Percentiles rank a stretch among this genome's conserved stretches.
Evolutionary conservation across 2,797 vertebrate species (phyloP).

Genomic region (Sebastes dallii): DNA sequence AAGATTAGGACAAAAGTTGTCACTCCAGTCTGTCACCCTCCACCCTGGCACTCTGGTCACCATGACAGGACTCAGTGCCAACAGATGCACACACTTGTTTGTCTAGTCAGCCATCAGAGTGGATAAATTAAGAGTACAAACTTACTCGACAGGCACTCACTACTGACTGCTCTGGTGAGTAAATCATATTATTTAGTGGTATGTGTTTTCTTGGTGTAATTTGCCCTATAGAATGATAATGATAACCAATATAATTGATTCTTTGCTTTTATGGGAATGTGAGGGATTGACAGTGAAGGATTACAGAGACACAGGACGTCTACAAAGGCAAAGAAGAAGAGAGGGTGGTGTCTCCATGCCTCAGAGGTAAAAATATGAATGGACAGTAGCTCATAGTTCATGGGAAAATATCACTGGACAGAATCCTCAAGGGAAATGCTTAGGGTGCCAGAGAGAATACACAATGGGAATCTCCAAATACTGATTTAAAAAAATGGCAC

Average conservation of each 20-base stretch:
- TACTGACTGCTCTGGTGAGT: conserved; percentile 4
- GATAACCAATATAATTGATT: neutral
- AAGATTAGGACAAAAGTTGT: conserved; percentile 38
- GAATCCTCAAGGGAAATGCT: neutral
- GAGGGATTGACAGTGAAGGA: neutral
- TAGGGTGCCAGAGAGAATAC: neutral
- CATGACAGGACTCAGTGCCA: conserved; percentile 22
- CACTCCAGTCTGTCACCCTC: conserved; percentile 46
- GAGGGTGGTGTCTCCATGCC: neutral
- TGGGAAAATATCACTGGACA: neutral
- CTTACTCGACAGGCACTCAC: conserved; percentile 8
- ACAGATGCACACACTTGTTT: conserved; percentile 45
- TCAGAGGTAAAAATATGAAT: neutral
- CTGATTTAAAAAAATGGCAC: neutral
- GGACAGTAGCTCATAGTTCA: neutral
- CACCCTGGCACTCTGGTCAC: conserved; percentile 17
- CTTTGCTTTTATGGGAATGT: neutral
- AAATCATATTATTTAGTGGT: neutral
- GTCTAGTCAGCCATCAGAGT: conserved; percentile 22
- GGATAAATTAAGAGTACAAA: conserved; percentile 16
- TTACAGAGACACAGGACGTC: neutral
- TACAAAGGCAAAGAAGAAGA: neutral
- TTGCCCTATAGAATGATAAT: neutral
- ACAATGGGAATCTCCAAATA: neutral
- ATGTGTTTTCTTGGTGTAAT: neutral